Base-by-base conservation (phyloP, 2,113 vertebrate species). In the Xyliphius kryptos region DNA sequence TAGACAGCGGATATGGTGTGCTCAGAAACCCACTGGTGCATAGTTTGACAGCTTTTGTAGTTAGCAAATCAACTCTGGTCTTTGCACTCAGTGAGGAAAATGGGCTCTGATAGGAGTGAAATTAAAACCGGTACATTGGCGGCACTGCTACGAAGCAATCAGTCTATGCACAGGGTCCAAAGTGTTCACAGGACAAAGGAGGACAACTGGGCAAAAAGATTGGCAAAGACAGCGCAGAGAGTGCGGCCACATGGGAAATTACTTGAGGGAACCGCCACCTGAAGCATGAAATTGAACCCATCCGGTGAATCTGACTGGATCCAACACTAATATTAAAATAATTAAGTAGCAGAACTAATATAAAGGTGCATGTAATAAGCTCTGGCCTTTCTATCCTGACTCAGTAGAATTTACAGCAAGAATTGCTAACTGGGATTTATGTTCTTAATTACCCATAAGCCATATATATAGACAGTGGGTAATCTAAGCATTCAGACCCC, bases 251-350 rank as follows among this genome's bases (percentile, higher is more conserved):
- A 73, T 74, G 85, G 85, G 86, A 87, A 89, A 88, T 88, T 81
- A 86, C 57, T 52, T 61, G 73, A 37, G 67, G 62, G 70, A 73
- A 63, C 72, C 44, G 59, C 78, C 19, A 79, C 76, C 76, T 86
- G 79, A 82, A 85, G 85, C 85, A 88, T 88, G 85, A 88, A 88
- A 89, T 87, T 88, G 81, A 88, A 87, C 77, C 79, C 59, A 63
- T 85, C 80, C 81, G 51, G 76, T 56, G 66, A 75, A n/a, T n/a
- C n/a, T n/a, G 77, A 74, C 62, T 70, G 80, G 67, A 81, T 80
- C 77, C n/a, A n/a, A n/a, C n/a, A 70, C 20, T 71, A 71, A 83
- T 81, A 82, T 82, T 79, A 76, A 79, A 85, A 83, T 77, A 83
- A 87, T 86, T 82, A 86, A 81, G 72, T 66, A 61, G 66, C 71